Evolutionary conservation across 23 tunicate genomes (phyloP).

Genomic region (Corella eumyota): DNA sequence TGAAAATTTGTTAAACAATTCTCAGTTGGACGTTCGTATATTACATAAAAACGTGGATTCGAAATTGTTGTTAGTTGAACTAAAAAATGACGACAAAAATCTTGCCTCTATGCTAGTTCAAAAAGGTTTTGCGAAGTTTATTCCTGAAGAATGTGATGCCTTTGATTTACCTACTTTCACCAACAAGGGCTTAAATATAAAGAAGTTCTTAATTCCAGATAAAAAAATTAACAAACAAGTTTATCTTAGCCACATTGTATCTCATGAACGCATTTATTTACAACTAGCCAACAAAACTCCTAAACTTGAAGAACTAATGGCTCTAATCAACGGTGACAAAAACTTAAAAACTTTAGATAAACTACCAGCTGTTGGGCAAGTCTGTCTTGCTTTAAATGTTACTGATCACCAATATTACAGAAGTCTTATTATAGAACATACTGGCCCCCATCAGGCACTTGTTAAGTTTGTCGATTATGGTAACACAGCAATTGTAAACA

Average conservation of each 20-base stretch:
- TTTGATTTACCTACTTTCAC: neutral
- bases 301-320: constrained; percentile 21
- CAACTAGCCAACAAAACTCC: constrained; percentile 13
- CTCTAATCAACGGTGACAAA: constrained; percentile 11
- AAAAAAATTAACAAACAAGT: no score
- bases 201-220: no score
- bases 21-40: constrained; percentile 5
- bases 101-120: constrained; percentile 17
- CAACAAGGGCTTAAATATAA: no score
- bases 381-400: neutral
- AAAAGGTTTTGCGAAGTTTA: constrained; percentile 3
- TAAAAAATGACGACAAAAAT: constrained; percentile 13
- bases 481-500: constrained; percentile 13
- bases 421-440: no score
- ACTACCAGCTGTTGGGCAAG: neutral
- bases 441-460: no score
- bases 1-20: neutral
- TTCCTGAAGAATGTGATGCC: constrained; percentile 1
- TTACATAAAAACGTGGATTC: constrained; percentile 12
- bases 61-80: constrained; percentile 23
- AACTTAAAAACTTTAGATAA: neutral
- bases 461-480: constrained; percentile 70
- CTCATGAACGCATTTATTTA: constrained; percentile 21
- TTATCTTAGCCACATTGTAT: constrained; percentile 59
- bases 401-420: neutral